Evolutionary conservation across 2,888 invertebrate genomes (phyloP).

Genomic region (Ennomos fuscantarius): DNA sequence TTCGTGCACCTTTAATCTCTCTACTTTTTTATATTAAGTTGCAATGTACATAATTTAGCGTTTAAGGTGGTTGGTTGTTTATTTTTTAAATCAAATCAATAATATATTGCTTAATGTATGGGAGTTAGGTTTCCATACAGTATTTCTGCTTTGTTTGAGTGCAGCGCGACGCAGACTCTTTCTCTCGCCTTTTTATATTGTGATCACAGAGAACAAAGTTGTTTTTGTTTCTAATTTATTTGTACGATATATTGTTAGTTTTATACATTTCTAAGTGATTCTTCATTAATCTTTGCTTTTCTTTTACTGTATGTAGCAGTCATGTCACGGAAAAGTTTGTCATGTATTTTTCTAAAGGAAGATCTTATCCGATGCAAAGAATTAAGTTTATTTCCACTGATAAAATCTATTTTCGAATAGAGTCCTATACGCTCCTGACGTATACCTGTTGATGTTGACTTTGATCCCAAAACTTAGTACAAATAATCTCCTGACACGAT

Average conservation of each 20-base stretch:
- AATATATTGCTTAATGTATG: conserved; percentile 69
- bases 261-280: conserved; percentile 57
- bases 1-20: conserved; percentile 68
- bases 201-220: conserved; percentile 81
- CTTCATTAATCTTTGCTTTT: conserved; percentile 42
- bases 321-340: conserved; percentile 28
- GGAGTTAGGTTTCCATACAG: conserved; percentile 47
- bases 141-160: conserved; percentile 48
- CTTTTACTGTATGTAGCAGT: conserved; percentile 46
- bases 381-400: no score
- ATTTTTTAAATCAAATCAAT: conserved; percentile 56
- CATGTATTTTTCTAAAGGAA: no score
- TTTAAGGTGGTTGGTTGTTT: conserved; percentile 76
- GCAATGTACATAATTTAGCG: conserved; percentile 67
- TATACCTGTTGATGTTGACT: conserved; percentile 49
- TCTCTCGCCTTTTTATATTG: conserved; percentile 59
- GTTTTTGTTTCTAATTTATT: conserved; percentile 85
- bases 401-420: conserved; percentile 9
- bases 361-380: no score
- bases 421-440: conserved; percentile 28
- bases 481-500: conserved; percentile 40
- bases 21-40: conserved; percentile 67
- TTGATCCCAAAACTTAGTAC: conserved; percentile 77
- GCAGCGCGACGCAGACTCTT: conserved; percentile 38
- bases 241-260: conserved; percentile 77